Evolutionary conservation across 2,113 vertebrate genomes (phyloP).

Genomic region (Pterocles orientalis): DNA sequence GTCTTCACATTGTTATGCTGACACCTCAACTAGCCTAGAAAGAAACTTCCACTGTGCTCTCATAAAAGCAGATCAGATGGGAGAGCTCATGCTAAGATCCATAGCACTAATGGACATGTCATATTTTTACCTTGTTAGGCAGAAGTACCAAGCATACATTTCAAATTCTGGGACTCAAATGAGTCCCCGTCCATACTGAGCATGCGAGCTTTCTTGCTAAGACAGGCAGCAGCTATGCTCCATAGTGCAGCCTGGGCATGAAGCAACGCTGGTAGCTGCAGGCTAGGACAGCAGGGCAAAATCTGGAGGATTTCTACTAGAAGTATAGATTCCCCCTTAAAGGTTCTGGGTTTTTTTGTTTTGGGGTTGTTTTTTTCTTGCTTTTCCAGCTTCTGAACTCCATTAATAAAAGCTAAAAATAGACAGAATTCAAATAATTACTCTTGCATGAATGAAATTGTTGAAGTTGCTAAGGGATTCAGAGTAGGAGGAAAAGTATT

Average conservation of each 20-base stretch:
- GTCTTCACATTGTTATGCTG: not conserved
- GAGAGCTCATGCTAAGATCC: not conserved
- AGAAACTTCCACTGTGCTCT: not conserved
- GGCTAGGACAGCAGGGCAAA: not conserved
- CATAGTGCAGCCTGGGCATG: not conserved
- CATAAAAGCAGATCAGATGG: not conserved
- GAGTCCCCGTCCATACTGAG: not conserved
- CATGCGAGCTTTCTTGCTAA: not conserved
- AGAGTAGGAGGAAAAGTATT: not conserved
- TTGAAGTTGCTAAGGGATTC: not conserved
- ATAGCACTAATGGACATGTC: not conserved
- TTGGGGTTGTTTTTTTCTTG: not conserved
- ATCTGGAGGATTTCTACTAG: not conserved
- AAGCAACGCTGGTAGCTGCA: not conserved
- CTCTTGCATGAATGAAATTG: constrained; percentile 1
- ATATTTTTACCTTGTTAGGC: not conserved
- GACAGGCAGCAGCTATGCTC: not conserved
- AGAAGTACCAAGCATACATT: not conserved
- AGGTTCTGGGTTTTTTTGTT: not conserved
- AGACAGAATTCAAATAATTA: constrained; percentile 2
- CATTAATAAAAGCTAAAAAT: constrained; percentile 20
- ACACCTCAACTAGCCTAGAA: not conserved
- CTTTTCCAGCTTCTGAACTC: not conserved
- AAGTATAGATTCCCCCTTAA: not conserved
- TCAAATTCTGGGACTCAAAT: not conserved